Base-by-base conservation (phyloP, 1,140 invertebrate genomes). In the Anastrepha ludens region DNA sequence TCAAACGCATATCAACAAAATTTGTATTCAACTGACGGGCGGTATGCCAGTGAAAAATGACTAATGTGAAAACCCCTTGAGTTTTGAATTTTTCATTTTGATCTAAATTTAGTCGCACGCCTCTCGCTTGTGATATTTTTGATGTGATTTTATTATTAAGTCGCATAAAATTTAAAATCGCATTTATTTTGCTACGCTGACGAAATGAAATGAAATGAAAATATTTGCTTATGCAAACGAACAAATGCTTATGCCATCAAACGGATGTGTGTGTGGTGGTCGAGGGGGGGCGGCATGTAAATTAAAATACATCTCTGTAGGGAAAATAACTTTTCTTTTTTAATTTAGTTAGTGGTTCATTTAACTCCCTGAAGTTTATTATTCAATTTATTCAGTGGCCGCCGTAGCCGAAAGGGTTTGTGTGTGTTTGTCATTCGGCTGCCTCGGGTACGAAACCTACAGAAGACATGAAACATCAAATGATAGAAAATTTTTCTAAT, bases 51-150 rank as follows among this genome's bases (percentile, higher is more conserved):
- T 55, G 74, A 81, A 29, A 81, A 81, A 81, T 81, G 74, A 81
- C 74, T 81, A 81, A 81, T 81, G 74, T 55, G 47, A 29, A 81
- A 81, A 81, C 74, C 74, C 44, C 74, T 81, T 58, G 74, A 81
- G 47, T 81, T 81, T 81, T 81, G 20, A 81, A 9, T 55, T 81
- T 81, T 55, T 55, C n/a, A 17, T 55, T 55, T 81, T 81, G 47
- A 81, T 81, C 74, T 55, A 81, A 81, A 81, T 81, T 58, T 81
- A 20, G 47, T 20, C n/a, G 17, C n/a, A 29, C 9, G 3, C 74
- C 9, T n/a, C 55, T 8, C 47, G 20, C 9, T 81, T 81, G 74
- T 1, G 3, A 20, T 81, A 13, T 55, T 81, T 6, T 50, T 29
- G 1, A 29, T 29, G 29, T 29, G 29, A 29, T 29, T 47, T 81